Evolutionary conservation across 2,113 vertebrate species (phyloP), one percentile per base, ranked within the genome.

Genomic region (Archocentrus centrarchus): DNA sequence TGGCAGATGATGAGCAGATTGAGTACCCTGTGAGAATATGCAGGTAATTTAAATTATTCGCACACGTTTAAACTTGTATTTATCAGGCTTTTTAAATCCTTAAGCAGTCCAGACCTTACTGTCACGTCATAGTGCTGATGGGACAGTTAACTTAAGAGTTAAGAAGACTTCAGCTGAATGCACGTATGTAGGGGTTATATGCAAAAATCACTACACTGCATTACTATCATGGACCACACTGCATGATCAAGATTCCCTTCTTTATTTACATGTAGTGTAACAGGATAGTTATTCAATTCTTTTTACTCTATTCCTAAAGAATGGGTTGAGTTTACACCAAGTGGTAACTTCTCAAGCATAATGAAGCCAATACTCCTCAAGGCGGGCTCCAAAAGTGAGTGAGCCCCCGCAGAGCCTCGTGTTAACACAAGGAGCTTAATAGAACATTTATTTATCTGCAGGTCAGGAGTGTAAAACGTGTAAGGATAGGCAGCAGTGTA

Each of bases 331-430:
- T 27, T 68, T 68, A 41, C 27, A 41, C 39, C 24, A 68, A 27
- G 64, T 18, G 41, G 24, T 14, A 47, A 47, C 64, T 68, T 47
- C 41, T 68, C 22, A 8, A 22, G 63, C 39, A 41, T 11, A 41
- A 41, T 41, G 39, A 11, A 41, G 11, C 39, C 39, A 68, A 47
- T 47, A 27, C 59, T 59, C 64, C 39, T 68, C 11, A 14, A 66
- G 63, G 39, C 0, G 27, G 14, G 47, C 64, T 27, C 41, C 15
- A 68, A 47, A 68, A 50, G 0, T 70, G 41, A 70, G 24, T 30
- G 24, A 30, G 24, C 50, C 44, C 41, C 30, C 66, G 20, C 0
- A 13, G 44, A 30, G 10, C 41, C 1, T 24, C 0, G 0, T 30
- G 64, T 50, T 70, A 70, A 70, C 66, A 70, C 66, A 11, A 70